Conservation (phyloP, 2,113 vertebrate genomes). For the Pontoporia blainvillei region DNA sequence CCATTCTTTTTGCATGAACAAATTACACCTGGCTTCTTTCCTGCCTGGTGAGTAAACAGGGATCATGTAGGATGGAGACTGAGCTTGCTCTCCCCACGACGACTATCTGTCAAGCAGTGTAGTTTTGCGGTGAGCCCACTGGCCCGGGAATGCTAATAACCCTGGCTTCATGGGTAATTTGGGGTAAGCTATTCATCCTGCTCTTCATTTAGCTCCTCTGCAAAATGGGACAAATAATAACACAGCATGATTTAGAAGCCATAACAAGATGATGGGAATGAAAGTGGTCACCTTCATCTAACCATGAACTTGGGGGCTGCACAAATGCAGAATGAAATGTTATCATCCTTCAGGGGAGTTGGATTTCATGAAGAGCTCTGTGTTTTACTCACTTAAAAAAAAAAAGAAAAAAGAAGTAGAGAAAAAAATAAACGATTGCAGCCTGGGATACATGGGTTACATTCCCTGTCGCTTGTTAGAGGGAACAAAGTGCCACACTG, state of each 20-base stretch:
- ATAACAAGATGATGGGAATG: slow-evolving; percentile 16
- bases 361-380: neutral
- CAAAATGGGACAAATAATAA: slow-evolving; percentile 5
- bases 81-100: neutral
- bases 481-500: neutral
- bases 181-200: slow-evolving; percentile 39
- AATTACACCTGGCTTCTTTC: slow-evolving; percentile 17
- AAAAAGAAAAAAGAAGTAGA: neutral
- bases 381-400: neutral
- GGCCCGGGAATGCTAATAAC: slow-evolving; percentile 45
- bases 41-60: neutral
- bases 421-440: neutral
- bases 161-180: slow-evolving; percentile 50
- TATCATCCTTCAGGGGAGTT: neutral
- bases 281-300: neutral
- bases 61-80: neutral
- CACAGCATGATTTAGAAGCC: slow-evolving; percentile 27
- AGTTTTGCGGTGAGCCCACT: slow-evolving; percentile 23
- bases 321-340: neutral
- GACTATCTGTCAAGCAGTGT: neutral
- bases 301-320: neutral
- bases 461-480: neutral
- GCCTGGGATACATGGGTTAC: rapidly evolving
- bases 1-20: neutral
- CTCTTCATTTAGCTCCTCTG: slow-evolving; percentile 46